phyloP scores from a whole-genome alignment of 2,113 vertebrate genomes.

The Callithrix jacchus region DNA sequence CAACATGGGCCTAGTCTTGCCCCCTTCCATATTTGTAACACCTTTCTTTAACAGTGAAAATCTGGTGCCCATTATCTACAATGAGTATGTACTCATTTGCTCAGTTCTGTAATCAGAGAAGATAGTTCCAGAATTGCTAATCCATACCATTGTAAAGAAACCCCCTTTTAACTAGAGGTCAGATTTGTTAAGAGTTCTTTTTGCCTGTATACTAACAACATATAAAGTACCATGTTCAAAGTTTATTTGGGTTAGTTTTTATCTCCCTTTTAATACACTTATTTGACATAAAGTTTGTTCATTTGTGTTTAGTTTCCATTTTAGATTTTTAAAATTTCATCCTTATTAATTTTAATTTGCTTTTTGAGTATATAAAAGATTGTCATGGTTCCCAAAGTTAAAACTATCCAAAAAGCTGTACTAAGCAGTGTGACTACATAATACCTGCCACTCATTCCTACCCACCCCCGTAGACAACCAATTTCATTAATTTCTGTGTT shows the following conservation, averaged over 20 bases:
- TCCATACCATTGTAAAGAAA: neutral
- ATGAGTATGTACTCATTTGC: neutral
- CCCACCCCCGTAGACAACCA: neutral
- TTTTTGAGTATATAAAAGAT: conserved; percentile 18
- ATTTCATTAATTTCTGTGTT: neutral
- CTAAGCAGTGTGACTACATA: neutral
- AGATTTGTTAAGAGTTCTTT: neutral
- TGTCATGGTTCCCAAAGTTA: neutral
- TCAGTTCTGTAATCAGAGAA: conserved; percentile 24
- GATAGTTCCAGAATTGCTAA: neutral
- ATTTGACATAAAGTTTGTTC: neutral
- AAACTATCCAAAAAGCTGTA: neutral
- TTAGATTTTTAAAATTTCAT: neutral
- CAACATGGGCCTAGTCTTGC: neutral
- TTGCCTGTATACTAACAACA: neutral
- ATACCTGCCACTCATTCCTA: neutral
- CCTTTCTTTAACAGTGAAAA: neutral
- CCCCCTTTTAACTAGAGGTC: neutral
- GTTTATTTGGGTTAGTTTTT: neutral
- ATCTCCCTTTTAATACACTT: neutral
- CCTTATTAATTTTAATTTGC: neutral
- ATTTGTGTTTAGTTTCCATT: conserved; percentile 39
- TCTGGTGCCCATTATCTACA: neutral
- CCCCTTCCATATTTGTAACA: neutral
- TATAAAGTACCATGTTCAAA: conserved; percentile 34